These are phyloP conservation scores for Carapus acus DNA, from an alignment of 2,797 vertebrate genomes.

Conservation along the genomic window DNA sequence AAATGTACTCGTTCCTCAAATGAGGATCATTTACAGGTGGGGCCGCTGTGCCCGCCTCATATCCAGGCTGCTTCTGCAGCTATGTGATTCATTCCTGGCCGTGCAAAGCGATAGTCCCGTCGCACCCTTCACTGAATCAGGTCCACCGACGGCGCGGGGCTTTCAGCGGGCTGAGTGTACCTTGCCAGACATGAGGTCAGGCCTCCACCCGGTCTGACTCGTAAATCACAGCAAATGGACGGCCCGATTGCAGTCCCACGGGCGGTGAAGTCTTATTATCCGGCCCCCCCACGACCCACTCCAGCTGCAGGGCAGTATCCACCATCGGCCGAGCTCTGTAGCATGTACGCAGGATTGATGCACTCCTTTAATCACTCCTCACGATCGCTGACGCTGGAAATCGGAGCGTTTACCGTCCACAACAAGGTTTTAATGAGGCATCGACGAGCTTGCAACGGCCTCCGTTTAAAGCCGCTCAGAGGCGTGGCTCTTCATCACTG, in stretches of 20 bases:
- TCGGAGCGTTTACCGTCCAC: constrained; percentile 4
- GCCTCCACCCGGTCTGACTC: constrained; percentile 38
- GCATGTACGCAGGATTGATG: constrained; percentile 12
- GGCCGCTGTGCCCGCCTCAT: constrained; percentile 14
- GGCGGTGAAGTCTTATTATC: constrained; percentile 37
- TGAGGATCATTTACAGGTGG: constrained; percentile 3
- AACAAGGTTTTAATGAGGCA: constrained; percentile 19
- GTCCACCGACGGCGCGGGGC: not conserved
- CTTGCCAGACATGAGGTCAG: constrained; percentile 46
- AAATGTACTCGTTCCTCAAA: not conserved
- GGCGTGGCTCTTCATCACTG: constrained; percentile 25
- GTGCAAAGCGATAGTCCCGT: not conserved
- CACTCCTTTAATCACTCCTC: not conserved
- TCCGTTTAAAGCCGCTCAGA: constrained; percentile 23
- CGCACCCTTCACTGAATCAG: constrained; percentile 5
- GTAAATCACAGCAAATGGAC: constrained; percentile 48
- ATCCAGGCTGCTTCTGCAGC: not conserved
- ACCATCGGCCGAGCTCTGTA: constrained; percentile 24
- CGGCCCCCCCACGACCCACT: constrained; percentile 23
- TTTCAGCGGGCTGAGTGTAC: not conserved
- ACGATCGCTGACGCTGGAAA: constrained; percentile 1
- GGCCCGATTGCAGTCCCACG: constrained; percentile 26
- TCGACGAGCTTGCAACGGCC: constrained; percentile 26
- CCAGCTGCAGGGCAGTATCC: constrained; percentile 21
- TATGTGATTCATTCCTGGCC: constrained; percentile 2